Evolutionary conservation across 2,888 invertebrate genomes (phyloP).

Genomic region (Synanthedon myopaeformis): DNA sequence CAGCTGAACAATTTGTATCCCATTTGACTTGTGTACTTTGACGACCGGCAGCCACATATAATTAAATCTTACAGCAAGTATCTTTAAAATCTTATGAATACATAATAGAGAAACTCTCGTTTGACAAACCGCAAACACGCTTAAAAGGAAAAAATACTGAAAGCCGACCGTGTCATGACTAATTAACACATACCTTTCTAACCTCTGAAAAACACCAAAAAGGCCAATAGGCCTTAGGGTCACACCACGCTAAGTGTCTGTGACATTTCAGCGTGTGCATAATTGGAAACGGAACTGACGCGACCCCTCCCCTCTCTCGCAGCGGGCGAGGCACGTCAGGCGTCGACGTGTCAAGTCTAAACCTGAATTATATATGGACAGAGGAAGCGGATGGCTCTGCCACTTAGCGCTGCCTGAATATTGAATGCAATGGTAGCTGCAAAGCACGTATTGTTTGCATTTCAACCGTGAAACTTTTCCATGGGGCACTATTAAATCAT

Average conservation of each 20-base stretch:
- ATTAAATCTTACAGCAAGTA: no score
- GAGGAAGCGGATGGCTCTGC: constrained; percentile 57
- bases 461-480: neutral
- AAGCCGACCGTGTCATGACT: constrained; percentile 14
- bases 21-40: no score
- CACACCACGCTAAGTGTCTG: constrained; percentile 49
- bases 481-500: neutral
- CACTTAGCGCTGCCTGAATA: constrained; percentile 62
- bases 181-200: constrained; percentile 28
- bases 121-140: no score
- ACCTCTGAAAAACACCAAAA: constrained; percentile 43
- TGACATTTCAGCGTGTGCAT: constrained; percentile 63
- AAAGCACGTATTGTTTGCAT: constrained; percentile 31
- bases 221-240: constrained; percentile 68
- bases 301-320: constrained; percentile 20
- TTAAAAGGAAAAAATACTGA: neutral
- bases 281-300: constrained; percentile 62
- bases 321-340: constrained; percentile 26
- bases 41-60: no score
- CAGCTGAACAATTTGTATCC: no score
- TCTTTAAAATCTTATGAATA: no score
- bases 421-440: constrained; percentile 40
- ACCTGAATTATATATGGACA: constrained; percentile 60
- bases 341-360: constrained; percentile 65
- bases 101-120: no score